These are phyloP conservation scores for Noctua fimbriata DNA, from an alignment of 2,888 invertebrate species.

Conservation along the genomic window DNA sequence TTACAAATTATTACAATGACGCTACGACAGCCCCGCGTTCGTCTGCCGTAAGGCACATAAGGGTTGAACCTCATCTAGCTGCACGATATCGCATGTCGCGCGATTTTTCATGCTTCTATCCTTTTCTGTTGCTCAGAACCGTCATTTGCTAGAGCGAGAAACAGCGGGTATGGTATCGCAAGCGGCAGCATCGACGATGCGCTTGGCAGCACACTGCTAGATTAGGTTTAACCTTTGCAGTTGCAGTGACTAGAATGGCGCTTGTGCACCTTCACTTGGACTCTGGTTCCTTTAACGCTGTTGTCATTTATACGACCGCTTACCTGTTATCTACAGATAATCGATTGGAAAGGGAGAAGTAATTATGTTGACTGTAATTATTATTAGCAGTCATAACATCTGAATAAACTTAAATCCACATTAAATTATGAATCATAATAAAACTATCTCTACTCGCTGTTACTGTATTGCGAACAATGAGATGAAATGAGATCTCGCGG, in stretches of 20 bases:
- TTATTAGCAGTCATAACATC: constrained; percentile 32
- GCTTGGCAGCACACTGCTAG: neutral
- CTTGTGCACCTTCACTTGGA: neutral
- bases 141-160: neutral
- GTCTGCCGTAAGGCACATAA: neutral
- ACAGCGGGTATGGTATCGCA: neutral
- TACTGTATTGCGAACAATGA: constrained; percentile 27
- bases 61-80: neutral
- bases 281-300: neutral
- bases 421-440: constrained; percentile 30
- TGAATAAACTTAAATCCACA: constrained; percentile 28
- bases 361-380: constrained; percentile 15
- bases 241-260: neutral
- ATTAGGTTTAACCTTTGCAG: neutral
- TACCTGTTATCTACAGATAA: neutral
- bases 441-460: constrained; percentile 1
- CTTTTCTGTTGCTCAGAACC: neutral
- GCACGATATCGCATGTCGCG: neutral
- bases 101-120: neutral
- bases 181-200: neutral
- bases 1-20: neutral
- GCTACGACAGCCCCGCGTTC: neutral
- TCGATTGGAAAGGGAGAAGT: constrained; percentile 11
- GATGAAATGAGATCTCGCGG: constrained; percentile 11
- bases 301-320: neutral